Conservation (phyloP, 2,797 vertebrate species). For the Sebastes matsubarae region DNA sequence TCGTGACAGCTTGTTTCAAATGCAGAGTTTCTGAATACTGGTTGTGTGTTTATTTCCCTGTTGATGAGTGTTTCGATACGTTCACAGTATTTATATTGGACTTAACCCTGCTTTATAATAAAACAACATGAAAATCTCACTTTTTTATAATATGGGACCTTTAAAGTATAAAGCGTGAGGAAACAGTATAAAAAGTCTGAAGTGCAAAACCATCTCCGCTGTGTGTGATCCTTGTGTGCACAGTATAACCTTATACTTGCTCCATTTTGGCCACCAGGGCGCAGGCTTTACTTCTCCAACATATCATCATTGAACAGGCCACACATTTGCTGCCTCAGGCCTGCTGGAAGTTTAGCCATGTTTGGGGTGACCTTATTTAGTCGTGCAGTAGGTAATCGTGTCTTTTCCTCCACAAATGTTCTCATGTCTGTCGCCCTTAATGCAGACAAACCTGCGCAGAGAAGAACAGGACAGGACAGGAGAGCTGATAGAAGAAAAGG, state of each 20-base stretch:
- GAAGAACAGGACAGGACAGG: neutral
- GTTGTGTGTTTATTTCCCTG: no score
- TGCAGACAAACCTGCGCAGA: neutral
- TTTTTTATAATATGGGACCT: no score
- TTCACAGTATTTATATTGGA: no score
- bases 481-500: conserved; percentile 17
- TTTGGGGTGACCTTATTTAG: conserved; percentile 58
- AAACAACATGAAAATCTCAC: no score
- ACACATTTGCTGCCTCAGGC: conserved; percentile 32
- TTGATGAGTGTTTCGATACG: no score
- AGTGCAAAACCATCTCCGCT: neutral
- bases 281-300: neutral
- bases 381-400: conserved; percentile 47
- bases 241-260: neutral
- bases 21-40: no score
- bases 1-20: no score
- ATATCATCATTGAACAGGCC: conserved; percentile 39
- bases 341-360: conserved; percentile 22
- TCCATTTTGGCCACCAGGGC: conserved; percentile 6
- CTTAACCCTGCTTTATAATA: no score
- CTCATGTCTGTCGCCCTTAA: conserved; percentile 24
- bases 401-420: conserved; percentile 37
- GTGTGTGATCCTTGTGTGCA: neutral
- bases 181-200: neutral
- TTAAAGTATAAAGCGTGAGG: neutral